Evolutionary conservation across 1,140 invertebrate species (phyloP).

Genomic region (Armadillidium nasatum): DNA sequence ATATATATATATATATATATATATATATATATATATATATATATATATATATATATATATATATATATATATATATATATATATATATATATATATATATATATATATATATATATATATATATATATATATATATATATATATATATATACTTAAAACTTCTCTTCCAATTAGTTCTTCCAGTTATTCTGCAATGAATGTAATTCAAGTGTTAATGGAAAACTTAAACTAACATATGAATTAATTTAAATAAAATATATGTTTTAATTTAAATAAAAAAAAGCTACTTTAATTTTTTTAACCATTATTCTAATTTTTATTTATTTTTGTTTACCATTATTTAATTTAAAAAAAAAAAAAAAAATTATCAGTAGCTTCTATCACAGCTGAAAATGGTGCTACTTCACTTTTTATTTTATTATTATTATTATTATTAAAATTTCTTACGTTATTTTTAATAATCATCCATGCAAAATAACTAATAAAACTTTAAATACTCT

Average conservation of each 20-base stretch:
- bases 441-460: neutral
- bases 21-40: neutral
- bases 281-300: neutral
- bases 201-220: no score
- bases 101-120: neutral
- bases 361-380: neutral
- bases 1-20: neutral
- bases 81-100: no score
- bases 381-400: constrained; percentile 9
- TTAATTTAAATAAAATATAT: neutral
- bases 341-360: neutral
- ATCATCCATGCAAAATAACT: constrained; percentile 7
- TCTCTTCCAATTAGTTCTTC: neutral
- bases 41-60: neutral
- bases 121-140: neutral
- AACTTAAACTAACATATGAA: no score
- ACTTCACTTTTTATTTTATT: neutral
- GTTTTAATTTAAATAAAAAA: neutral
- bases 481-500: no score
- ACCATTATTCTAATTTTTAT: neutral
- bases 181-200: neutral
- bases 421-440: neutral
- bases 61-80: neutral
- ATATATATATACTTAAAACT: neutral
- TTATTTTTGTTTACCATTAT: neutral